Evolutionary conservation across 2,113 vertebrate genomes (phyloP).

Genomic region (Sterrhoptilus dennistouni): DNA sequence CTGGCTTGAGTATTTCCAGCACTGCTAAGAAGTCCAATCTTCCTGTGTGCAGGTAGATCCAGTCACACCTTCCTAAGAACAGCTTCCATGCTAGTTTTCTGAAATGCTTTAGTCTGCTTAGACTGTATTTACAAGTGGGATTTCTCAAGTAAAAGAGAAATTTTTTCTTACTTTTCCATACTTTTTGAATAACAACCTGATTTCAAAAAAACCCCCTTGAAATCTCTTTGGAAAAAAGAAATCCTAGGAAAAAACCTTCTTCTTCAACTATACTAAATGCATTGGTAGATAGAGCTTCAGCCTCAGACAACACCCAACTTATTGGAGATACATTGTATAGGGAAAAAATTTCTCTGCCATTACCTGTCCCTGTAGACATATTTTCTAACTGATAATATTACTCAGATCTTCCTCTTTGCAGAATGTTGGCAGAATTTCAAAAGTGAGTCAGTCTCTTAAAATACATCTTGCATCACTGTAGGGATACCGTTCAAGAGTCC

Average conservation of each 20-base stretch:
- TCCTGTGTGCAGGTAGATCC: not conserved
- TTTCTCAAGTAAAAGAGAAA: not conserved
- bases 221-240: not conserved
- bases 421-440: constrained; percentile 50
- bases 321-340: not conserved
- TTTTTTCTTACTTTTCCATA: not conserved
- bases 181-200: not conserved
- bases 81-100: not conserved
- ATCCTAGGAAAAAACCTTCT: not conserved
- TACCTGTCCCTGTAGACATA: not conserved
- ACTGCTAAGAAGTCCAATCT: not conserved
- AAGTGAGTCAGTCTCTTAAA: constrained; percentile 59
- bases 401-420: constrained; percentile 44
- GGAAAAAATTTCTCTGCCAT: not conserved
- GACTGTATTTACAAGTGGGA: not conserved
- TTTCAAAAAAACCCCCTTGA: not conserved
- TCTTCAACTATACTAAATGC: not conserved
- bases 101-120: not conserved
- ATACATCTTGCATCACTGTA: constrained; percentile 48
- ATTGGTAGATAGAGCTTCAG: not conserved
- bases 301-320: not conserved
- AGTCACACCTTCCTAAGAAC: not conserved
- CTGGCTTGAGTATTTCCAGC: not conserved
- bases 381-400: constrained; percentile 37
- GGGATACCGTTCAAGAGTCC: constrained; percentile 40